phyloP scores from a whole-genome alignment of 2,113 vertebrate species.

The Rynchops niger region DNA sequence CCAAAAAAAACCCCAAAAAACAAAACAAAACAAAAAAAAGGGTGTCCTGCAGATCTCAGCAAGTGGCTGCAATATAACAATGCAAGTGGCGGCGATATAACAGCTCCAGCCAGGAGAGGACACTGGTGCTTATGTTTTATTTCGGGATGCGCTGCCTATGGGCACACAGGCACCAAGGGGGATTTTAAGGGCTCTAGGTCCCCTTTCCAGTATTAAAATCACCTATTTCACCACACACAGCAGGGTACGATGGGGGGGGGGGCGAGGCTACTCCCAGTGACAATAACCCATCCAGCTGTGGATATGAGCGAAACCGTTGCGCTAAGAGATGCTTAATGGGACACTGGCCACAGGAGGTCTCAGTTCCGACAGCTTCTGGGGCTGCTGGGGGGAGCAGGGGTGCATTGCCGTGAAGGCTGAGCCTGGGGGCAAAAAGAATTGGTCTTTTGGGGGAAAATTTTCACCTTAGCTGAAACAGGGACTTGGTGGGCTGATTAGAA shows the following conservation, averaged over 20 bases:
- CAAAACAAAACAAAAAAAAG: neutral
- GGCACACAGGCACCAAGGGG: rapidly evolving
- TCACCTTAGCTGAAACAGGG: neutral
- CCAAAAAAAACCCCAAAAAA: neutral
- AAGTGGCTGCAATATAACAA: neutral
- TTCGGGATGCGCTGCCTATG: rapidly evolving
- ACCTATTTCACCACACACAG: rapidly evolving
- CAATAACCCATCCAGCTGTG: rapidly evolving
- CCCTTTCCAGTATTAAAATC: neutral
- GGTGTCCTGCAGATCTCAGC: neutral
- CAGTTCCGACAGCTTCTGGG: neutral
- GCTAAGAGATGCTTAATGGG: neutral
- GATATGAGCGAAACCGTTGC: neutral
- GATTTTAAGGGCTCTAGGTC: neutral
- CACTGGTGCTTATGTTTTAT: neutral
- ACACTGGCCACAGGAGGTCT: neutral
- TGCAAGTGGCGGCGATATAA: neutral
- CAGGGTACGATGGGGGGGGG: rapidly evolving
- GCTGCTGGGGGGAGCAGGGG: neutral
- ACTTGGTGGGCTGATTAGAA: neutral
- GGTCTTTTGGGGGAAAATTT: neutral
- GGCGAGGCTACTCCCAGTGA: rapidly evolving
- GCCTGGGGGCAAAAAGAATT: too few species aligned
- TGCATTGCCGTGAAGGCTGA: rapidly evolving
- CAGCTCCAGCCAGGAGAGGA: constrained; percentile 21